Evolutionary conservation across 35 echinoderm and acorn worm genomes (phyloP), one percentile per base, ranked within the genome.

Genomic region (Ptychodera flava): DNA sequence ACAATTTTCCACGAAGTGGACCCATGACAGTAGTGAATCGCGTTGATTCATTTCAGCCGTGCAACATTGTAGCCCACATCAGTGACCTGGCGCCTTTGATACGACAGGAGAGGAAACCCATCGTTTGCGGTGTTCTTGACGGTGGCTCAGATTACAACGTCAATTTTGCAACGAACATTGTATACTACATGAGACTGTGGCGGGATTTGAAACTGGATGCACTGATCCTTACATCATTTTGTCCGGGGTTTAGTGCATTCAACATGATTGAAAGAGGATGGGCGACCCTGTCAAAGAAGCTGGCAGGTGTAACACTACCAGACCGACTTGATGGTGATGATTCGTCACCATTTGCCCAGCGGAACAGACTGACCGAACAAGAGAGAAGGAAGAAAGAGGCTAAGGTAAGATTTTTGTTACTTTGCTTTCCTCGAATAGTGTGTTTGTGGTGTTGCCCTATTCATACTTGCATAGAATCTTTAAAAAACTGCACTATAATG

Each of bases 191-290:
- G 28, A 1, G 82, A 37, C 32, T 83, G 1, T 83, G 34, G 16
- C 34, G 35, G 28, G 35, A 83, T 14, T 10, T 36, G 1, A 14
- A 37, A 0, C 12, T 83, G 28, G 82, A 83, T 28, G 33, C 28
- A 0, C 82, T 83, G 12, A 83, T 83, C 0, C 34, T 83, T 15
- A 36, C 82, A 1, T 36, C 34, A 16, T 83, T 36, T n/a, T 34
- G 33, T 1, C 35, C 82, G 0, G 82, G 82, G 28, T 36, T 36
- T 30, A 36, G 33, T 1, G 82, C 82, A 31, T 83, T 15, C 1
- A 83, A 83, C 82, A 28, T 36, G 16, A 36, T 83, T 0, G 82
- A 83, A 37, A 34, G 30, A 28, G 82, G 34, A 16, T 83, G 82
- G 82, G 82, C 33, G 0, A 1, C 29, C 12, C 37, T 34, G 2